phyloP scores from a whole-genome alignment of 2,113 vertebrate species.

The Leiothrix lutea region DNA sequence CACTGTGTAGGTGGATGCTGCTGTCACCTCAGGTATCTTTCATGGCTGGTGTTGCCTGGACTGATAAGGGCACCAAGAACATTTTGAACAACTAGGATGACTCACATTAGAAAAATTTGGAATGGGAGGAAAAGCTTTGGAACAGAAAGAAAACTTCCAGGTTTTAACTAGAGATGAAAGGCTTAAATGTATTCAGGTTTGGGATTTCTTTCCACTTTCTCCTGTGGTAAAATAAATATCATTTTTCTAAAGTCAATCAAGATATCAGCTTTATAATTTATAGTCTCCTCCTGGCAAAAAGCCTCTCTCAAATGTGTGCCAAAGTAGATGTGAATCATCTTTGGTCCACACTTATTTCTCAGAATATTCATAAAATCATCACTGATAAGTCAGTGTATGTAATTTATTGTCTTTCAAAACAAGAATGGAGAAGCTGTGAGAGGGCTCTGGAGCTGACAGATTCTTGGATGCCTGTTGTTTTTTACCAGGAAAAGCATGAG shows the following conservation, averaged over 20 bases:
- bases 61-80: not conserved
- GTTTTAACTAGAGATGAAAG: not conserved
- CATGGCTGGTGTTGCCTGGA: not conserved
- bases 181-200: not conserved
- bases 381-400: not conserved
- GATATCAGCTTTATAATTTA: constrained; percentile 16
- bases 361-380: not conserved
- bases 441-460: not conserved
- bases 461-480: not conserved
- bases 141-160: constrained; percentile 11
- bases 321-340: not conserved
- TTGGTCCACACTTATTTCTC: not conserved
- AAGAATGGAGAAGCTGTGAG: not conserved
- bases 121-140: not conserved
- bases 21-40: not conserved
- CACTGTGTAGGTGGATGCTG: not conserved
- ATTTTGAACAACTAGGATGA: not conserved
- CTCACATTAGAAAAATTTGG: not conserved
- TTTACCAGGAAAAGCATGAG: not conserved
- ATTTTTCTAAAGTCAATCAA: constrained; percentile 1
- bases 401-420: not conserved
- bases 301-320: not conserved
- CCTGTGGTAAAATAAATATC: not conserved
- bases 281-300: not conserved
- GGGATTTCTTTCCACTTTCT: not conserved